Evolutionary conservation across 1,140 invertebrate genomes (phyloP), one percentile per base, ranked within the genome.

Genomic region (Phocides pigmalion): DNA sequence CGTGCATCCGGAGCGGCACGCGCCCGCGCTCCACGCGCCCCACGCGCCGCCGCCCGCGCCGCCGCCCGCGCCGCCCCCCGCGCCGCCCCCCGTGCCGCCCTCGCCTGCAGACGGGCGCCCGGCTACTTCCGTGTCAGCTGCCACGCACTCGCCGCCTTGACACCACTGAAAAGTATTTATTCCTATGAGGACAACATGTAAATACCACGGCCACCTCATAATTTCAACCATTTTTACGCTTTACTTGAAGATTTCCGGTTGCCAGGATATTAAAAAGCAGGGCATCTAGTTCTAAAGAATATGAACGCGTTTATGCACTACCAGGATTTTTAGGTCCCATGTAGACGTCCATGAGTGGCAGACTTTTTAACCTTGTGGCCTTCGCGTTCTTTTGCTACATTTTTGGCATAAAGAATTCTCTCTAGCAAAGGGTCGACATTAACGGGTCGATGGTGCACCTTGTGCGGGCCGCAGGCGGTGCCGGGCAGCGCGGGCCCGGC

Each of bases 401-500:
- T n/a, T n/a, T n/a, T n/a, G n/a, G n/a, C n/a, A n/a, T n/a, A n/a
- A n/a, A n/a, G n/a, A n/a, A n/a, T n/a, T n/a, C n/a, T n/a, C n/a
- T n/a, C n/a, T n/a, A n/a, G n/a, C n/a, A n/a, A n/a, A n/a, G n/a
- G n/a, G n/a, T n/a, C 28, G 5, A 16, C 8, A 58, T 4, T 16
- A 32, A 14, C 2, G 5, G 12, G 6, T 8, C 4, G 9, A 51
- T 11, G 9, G 4, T 22, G n/a, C 82, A 96, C 95, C 84, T 92
- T 94, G 20, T 90, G 89, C 5, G 76, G 65, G 1, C 94, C 95
- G 74, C 96, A 97, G n/a, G 92, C 74, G 1, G 95, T 96, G 9
- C 96, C 96, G 54, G 96, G 95, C 5, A 97, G 81, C 4, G 96
- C 96, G 1, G 96, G 96, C 0, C 96, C 96, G 1, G 95, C 94